phyloP scores from a whole-genome alignment of 2,888 invertebrate species.

The Drosophila helvetica region DNA sequence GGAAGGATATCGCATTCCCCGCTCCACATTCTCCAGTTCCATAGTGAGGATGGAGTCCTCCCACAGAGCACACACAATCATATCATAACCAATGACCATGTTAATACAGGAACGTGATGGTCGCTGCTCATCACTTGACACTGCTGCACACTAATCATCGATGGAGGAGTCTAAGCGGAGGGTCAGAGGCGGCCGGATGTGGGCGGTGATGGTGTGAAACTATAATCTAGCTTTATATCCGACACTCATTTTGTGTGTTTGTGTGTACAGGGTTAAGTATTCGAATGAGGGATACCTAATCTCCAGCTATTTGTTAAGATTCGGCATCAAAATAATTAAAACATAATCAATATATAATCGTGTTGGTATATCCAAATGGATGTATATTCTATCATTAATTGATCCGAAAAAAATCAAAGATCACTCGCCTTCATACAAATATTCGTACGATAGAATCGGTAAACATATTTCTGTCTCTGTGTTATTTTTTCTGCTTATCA shows the following conservation, averaged over 20 bases:
- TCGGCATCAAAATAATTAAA: neutral
- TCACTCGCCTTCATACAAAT: neutral
- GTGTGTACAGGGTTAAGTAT: conserved; percentile 19
- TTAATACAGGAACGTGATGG: conserved; percentile 64
- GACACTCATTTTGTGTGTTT: conserved; percentile 23
- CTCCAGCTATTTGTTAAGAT: neutral
- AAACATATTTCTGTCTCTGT: neutral
- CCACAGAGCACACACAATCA: conserved; percentile 21
- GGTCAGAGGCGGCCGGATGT: neutral
- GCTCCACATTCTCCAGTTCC: neutral
- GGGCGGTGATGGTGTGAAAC: conserved; percentile 37
- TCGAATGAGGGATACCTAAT: neutral
- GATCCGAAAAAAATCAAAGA: neutral
- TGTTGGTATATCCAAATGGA: too few relatives aligned
- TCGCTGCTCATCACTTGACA: conserved; percentile 41
- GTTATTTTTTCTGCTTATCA: neutral
- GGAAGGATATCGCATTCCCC: neutral
- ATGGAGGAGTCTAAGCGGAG: neutral
- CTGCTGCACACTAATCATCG: conserved; percentile 69
- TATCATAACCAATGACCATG: conserved; percentile 67
- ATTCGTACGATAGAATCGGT: too few relatives aligned
- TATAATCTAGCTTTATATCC: conserved; percentile 31
- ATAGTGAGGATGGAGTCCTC: conserved; percentile 4
- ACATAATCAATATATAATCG: too few relatives aligned
- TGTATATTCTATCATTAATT: neutral